Evolutionary conservation across 1,140 invertebrate genomes (phyloP), one percentile per base, ranked within the genome.

Genomic region (Atta texana): DNA sequence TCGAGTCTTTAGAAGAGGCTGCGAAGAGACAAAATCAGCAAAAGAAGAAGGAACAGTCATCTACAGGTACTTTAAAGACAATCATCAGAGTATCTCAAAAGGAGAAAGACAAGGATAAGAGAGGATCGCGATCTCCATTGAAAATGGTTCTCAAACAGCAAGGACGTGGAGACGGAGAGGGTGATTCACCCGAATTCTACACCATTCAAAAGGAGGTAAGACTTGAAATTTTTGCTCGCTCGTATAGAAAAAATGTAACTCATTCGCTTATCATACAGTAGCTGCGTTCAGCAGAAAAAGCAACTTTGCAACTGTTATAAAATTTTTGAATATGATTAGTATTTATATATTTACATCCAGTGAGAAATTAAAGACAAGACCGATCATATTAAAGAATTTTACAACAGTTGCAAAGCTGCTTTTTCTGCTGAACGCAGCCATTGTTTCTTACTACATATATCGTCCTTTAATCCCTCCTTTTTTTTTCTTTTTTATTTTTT

Each of bases 131-230:
- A 61, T 97, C 96, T 84, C 97, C 97, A 0, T 93, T 98, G 66
- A 98, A 98, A 92, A 97, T 98, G 97, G 97, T 97, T 66, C 96
- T 98, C 92, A 97, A 98, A 92, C 97, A 87, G 31, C 89, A 98
- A 92, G 97, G 96, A 78, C 96, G 97, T 80, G 95, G 95, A 2
- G 89, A 97, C 93, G 96, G 96, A 14, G 96, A 96, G 61, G 94
- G 95, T 2, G 96, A 96, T 44, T 95, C 95, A 18, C 96, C 96
- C 88, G 96, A 97, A 24, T 97, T 96, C 92, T 97, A 97, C 95
- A 97, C 97, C 89, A 97, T 97, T 92, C 97, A 97, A 94, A 97
- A 97, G 93, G 97, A 98, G 96, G 97, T 97, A 87, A 95, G 93
- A 85, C 2, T 31, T 12, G 18, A 74, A 31, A 39, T 74, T 63